phyloP scores from a whole-genome alignment of 2,797 vertebrate genomes.

The Microchirus variegatus region DNA sequence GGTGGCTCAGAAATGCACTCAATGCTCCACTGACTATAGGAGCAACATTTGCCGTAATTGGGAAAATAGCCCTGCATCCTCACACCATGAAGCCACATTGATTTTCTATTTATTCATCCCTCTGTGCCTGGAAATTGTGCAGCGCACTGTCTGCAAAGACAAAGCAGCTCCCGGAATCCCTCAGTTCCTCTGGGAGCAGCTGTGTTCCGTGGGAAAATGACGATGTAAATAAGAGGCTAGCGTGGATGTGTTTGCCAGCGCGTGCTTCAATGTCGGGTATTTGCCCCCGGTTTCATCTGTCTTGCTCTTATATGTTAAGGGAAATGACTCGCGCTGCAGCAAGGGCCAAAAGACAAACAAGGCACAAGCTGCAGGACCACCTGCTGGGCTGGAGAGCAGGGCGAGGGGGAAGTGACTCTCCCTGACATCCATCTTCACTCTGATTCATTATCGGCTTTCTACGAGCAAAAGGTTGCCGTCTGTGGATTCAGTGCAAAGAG shows the following conservation, averaged over 20 bases:
- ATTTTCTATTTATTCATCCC: slow-evolving; percentile 64
- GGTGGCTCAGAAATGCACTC: slow-evolving; percentile 30
- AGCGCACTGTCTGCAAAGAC: slow-evolving; percentile 18
- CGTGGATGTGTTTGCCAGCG: slow-evolving; percentile 24
- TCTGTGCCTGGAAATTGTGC: slow-evolving; percentile 46
- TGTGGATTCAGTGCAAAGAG: slow-evolving; percentile 44
- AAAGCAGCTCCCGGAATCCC: slow-evolving; percentile 38
- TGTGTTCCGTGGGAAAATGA: slow-evolving; percentile 34
- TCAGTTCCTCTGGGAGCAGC: slow-evolving; percentile 48
- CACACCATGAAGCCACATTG: slow-evolving; percentile 48
- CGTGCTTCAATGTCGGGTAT: slow-evolving; percentile 1
- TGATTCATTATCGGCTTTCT: slow-evolving; percentile 70
- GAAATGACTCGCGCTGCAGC: slow-evolving; percentile 54
- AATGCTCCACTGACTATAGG: slow-evolving; percentile 26
- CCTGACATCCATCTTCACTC: slow-evolving; percentile 49
- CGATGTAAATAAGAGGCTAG: slow-evolving; percentile 20
- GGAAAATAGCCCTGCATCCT: slow-evolving; percentile 54
- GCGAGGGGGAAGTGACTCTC: slow-evolving; percentile 26
- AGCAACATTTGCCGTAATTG: slow-evolving; percentile 61
- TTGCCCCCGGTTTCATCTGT: slow-evolving; percentile 38
- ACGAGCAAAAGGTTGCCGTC: slow-evolving; percentile 60
- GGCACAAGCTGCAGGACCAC: slow-evolving; percentile 57
- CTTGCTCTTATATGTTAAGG: slow-evolving; percentile 48
- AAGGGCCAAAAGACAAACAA: slow-evolving; percentile 53
- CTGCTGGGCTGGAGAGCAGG: slow-evolving; percentile 55